Evolutionary conservation across 1,140 invertebrate genomes (phyloP).

Genomic region (Coboldia fuscipes): DNA sequence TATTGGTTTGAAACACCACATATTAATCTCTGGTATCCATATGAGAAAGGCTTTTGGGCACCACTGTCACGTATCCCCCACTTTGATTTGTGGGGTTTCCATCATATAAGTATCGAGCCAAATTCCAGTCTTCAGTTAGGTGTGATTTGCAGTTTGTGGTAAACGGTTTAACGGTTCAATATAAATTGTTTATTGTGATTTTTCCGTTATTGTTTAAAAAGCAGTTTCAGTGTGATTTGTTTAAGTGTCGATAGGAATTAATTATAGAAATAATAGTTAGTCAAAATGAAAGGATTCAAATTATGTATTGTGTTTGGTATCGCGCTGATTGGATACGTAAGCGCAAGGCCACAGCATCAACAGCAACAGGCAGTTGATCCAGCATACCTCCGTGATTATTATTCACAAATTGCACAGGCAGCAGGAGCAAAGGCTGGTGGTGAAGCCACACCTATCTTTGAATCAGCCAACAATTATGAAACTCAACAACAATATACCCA

Average conservation of each 20-base stretch:
- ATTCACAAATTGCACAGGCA: slow-evolving; percentile 1
- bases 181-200: too few species aligned
- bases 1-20: too few species aligned
- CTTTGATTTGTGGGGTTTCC: too few species aligned
- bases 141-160: too few species aligned
- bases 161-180: too few species aligned
- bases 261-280: not conserved
- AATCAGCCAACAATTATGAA: not conserved
- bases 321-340: not conserved
- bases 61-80: too few species aligned
- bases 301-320: not conserved
- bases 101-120: too few species aligned
- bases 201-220: too few species aligned
- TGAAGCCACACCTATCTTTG: slow-evolving; percentile 1
- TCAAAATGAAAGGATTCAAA: not conserved
- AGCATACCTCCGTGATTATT: slow-evolving; percentile 2
- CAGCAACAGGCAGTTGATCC: slow-evolving; percentile 3
- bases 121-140: too few species aligned
- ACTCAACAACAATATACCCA: not conserved
- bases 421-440: not conserved
- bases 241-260: not conserved
- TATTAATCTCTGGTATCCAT: too few species aligned
- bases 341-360: not conserved
- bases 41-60: too few species aligned
- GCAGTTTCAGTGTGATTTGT: not conserved